Conservation (phyloP, 2,888 invertebrate genomes). For the Hyposoter didymator region DNA sequence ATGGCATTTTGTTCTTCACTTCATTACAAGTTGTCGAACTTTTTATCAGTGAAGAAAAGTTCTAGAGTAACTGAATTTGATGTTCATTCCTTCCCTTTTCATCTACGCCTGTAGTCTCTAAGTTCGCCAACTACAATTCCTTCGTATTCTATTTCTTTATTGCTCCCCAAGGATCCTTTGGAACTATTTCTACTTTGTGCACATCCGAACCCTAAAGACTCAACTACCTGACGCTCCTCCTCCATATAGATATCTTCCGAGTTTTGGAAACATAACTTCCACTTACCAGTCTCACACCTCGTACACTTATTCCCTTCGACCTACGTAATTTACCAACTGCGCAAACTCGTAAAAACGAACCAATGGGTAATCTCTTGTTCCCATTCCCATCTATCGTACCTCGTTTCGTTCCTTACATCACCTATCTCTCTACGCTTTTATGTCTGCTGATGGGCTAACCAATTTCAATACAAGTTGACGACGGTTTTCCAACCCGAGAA, state of each 20-base stretch:
- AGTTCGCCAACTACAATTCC: conserved; percentile 1
- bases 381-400: conserved; percentile 31
- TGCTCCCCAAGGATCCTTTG: conserved; percentile 1
- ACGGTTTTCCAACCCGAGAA: conserved; percentile 39
- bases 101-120: neutral
- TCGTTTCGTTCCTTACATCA: conserved; percentile 44
- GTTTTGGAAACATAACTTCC: conserved; percentile 1
- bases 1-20: neutral
- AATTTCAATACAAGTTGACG: conserved; percentile 49
- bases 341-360: conserved; percentile 56
- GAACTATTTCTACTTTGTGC: conserved; percentile 2
- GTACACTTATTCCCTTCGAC: conserved; percentile 42
- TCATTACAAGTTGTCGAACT: neutral
- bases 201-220: conserved; percentile 11
- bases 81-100: neutral
- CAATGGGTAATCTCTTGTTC: conserved; percentile 47
- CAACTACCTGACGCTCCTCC: conserved; percentile 41
- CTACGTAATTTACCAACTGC: conserved; percentile 60
- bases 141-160: conserved; percentile 16
- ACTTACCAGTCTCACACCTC: conserved; percentile 16
- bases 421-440: conserved; percentile 42
- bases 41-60: neutral
- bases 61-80: neutral
- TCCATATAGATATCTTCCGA: conserved; percentile 27
- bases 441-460: conserved; percentile 32